Conservation (phyloP, 2,888 invertebrate species). For the Punctoribates punctum region DNA sequence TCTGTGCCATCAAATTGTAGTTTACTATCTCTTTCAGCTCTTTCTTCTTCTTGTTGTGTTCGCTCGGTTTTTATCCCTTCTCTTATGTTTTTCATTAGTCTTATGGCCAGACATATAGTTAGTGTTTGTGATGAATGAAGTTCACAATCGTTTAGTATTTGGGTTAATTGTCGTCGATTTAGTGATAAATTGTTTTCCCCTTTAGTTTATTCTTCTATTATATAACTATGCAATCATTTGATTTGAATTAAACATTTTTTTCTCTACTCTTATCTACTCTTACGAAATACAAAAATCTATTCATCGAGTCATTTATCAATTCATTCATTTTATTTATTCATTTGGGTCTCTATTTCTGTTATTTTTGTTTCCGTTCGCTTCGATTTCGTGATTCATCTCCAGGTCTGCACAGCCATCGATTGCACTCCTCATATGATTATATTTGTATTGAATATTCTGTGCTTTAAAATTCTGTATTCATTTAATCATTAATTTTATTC, state of each 20-base stretch:
- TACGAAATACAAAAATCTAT: neutral
- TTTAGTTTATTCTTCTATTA: constrained; percentile 4
- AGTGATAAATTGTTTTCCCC: constrained; percentile 17
- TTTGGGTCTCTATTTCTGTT: constrained; percentile 4
- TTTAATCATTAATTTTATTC: too few species aligned
- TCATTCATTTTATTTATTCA: constrained; percentile 6
- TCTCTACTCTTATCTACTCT: neutral
- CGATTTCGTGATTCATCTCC: too few species aligned
- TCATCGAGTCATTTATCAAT: constrained; percentile 1
- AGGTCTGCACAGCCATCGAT: too few species aligned
- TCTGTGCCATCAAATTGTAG: neutral
- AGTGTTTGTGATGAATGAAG: neutral
- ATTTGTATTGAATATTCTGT: too few species aligned
- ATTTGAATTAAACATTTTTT: neutral
- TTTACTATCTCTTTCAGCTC: neutral
- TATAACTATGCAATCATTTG: neutral
- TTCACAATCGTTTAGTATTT: constrained; percentile 9
- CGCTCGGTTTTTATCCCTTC: neutral
- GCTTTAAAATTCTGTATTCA: too few species aligned
- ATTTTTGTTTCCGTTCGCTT: too few species aligned
- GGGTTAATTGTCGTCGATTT: constrained; percentile 23
- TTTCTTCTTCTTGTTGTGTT: neutral
- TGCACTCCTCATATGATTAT: too few species aligned
- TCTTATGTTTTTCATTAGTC: neutral
- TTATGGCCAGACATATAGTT: neutral